Percentiles rank a stretch among this genome's conserved stretches.
Conservation (phyloP, 2,888 invertebrate genomes). For the Athalia rosae region DNA sequence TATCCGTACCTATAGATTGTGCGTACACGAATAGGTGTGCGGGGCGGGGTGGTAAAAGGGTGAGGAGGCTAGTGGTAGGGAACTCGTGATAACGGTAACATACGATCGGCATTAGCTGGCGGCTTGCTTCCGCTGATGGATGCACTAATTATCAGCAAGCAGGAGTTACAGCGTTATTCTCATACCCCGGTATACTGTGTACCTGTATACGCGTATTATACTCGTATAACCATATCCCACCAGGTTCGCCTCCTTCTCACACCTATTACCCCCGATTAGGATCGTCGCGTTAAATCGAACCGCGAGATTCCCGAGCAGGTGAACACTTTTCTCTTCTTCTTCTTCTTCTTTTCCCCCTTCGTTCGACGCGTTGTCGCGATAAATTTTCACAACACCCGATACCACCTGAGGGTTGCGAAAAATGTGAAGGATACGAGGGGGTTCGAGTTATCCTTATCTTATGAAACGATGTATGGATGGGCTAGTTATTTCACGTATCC, state of each 20-base stretch:
- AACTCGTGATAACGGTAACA: conserved; percentile 73
- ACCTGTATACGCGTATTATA: no score
- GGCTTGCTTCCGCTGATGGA: conserved; percentile 73
- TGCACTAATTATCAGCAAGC: conserved; percentile 74
- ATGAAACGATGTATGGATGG: conserved; percentile 11
- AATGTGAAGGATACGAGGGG: conserved; percentile 1
- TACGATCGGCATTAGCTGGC: conserved; percentile 74
- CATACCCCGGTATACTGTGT: conserved; percentile 59
- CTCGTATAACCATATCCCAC: no score
- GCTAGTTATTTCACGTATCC: not conserved
- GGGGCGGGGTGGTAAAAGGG: conserved; percentile 50
- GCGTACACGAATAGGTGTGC: conserved; percentile 61
- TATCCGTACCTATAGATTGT: conserved; percentile 36
- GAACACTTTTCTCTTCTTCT: no score
- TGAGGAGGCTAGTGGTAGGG: conserved; percentile 67
- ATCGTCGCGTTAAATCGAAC: not conserved
- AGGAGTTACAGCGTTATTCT: conserved; percentile 71
- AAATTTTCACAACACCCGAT: no score
- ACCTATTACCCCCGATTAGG: not conserved
- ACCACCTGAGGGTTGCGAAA: not conserved
- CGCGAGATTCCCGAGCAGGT: no score
- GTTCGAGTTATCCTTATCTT: not conserved
- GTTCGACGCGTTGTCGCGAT: no score
- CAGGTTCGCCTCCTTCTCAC: no score
- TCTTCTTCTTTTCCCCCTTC: no score